Evolutionary conservation across 2,797 vertebrate species (phyloP).

Genomic region (Anniella stebbinsi): DNA sequence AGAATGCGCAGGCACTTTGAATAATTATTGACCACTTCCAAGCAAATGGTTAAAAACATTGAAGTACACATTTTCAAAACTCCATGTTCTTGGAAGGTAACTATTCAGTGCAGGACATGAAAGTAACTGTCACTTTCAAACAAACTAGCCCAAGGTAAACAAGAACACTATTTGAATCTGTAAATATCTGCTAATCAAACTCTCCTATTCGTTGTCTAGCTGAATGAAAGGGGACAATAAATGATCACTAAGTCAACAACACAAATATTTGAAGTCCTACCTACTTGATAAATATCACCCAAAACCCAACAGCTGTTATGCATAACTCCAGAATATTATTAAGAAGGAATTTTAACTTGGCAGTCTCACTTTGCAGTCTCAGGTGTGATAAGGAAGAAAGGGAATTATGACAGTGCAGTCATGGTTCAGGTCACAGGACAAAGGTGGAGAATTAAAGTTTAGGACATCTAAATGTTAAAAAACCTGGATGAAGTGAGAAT

Average conservation of each 20-base stretch:
- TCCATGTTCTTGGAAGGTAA: background rate
- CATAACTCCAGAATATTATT: background rate
- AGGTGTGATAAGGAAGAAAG: no score
- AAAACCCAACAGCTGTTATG: background rate
- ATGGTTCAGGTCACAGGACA: constrained; percentile 40
- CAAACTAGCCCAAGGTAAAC: constrained; percentile 59
- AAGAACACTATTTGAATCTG: constrained; percentile 50
- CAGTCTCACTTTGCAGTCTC: background rate
- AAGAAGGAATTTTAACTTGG: background rate
- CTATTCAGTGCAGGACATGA: constrained; percentile 45
- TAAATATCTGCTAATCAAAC: constrained; percentile 62
- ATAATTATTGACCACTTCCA: background rate
- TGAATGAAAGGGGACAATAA: constrained; percentile 30
- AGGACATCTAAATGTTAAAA: constrained; percentile 39
- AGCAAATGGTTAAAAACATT: constrained; percentile 8
- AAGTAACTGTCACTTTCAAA: constrained; percentile 52
- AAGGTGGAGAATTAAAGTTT: constrained; percentile 16
- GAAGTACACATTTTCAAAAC: background rate
- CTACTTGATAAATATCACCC: constrained; percentile 58
- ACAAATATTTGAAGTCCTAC: constrained; percentile 45
- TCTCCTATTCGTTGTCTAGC: constrained; percentile 39
- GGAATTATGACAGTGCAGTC: constrained; percentile 23
- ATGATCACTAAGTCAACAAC: constrained; percentile 50
- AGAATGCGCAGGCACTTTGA: background rate
- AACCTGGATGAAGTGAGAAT: constrained; percentile 20